Base-by-base conservation (phyloP, 2,888 invertebrate genomes). In the Xestia ashworthii region DNA sequence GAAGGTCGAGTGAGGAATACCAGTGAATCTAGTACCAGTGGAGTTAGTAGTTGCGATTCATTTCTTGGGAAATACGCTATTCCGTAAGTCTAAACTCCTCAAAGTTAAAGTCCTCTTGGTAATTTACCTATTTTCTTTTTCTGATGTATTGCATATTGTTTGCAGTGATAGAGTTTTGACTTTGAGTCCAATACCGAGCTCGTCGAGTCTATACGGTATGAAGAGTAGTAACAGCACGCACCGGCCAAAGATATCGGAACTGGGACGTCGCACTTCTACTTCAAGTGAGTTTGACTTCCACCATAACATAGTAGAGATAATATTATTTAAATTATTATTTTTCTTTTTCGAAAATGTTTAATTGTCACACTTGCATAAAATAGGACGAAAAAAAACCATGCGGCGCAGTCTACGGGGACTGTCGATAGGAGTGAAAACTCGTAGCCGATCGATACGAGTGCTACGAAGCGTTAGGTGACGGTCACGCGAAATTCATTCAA, bases 141-240 rank as follows among this genome's bases (percentile, higher is more conserved):
- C 22, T 83, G 19, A 83, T 41, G 14, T 55, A 16, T 46, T 70
- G 11, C 32, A 73, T 32, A 12, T 75, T 71, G 32, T 71, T 84
- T 76, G 19, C 91, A 98, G 98, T 85, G 98, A 98, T 86, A 97
- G 98, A 93, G 97, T 98, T 86, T 97, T 98, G 90, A 98, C 98
- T 69, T 97, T 99, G 46, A 99, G 99, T 94, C 99, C 99, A 2
- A 98, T 99, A 91, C 98, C 99, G 38, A 99, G 99, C 93, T 98
- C 98, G 84, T 98, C 98, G 78, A 98, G 98, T 95, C 93, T 98
- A 87, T 95, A 97, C 75, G 97, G 97, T 71, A 95, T 97, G 94
- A 96, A 96, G 86, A 94, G 93, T 82, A 93, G 90, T 81, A 94
- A 92, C 84, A 93, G 92, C 77, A 90, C 95, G 16, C 95, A 95